These are phyloP conservation scores for Tridacna crocea DNA, from an alignment of 2,888 invertebrate genomes.

Conservation along the genomic window DNA sequence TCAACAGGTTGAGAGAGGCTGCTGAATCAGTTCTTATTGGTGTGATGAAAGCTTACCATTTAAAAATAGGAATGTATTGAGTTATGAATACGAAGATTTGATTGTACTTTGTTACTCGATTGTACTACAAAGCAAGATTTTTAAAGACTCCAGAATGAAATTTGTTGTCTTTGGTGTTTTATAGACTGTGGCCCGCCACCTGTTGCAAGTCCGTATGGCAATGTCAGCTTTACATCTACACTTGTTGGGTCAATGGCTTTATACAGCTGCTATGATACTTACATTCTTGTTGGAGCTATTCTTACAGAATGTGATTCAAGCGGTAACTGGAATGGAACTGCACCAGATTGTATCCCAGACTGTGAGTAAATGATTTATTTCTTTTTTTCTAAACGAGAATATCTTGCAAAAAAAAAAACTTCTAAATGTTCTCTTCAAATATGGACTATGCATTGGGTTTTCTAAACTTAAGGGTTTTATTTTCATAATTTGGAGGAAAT, in stretches of 20 bases:
- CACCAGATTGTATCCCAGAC: background rate
- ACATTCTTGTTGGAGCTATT: background rate
- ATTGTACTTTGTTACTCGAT: too few relatives aligned
- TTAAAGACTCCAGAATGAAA: background rate
- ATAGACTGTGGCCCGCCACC: constrained; percentile 1
- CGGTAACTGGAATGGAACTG: background rate
- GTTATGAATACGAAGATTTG: too few relatives aligned
- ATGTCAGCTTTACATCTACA: background rate
- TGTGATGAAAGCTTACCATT: too few relatives aligned
- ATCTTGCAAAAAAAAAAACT: too few relatives aligned
- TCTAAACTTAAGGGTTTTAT: too few relatives aligned
- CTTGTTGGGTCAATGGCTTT: background rate
- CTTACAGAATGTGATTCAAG: background rate
- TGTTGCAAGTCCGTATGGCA: background rate
- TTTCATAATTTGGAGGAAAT: too few relatives aligned
- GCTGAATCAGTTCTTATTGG: too few relatives aligned
- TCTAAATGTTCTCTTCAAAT: too few relatives aligned
- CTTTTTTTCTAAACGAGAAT: too few relatives aligned
- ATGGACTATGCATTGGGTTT: too few relatives aligned
- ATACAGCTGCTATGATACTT: background rate
- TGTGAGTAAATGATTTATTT: background rate
- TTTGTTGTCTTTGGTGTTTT: background rate
- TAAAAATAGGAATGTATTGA: too few relatives aligned
- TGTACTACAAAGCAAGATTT: too few relatives aligned
- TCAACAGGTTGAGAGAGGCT: background rate